phyloP scores from a whole-genome alignment of 2,113 vertebrate genomes.

The Syngnathoides biaculeatus region DNA sequence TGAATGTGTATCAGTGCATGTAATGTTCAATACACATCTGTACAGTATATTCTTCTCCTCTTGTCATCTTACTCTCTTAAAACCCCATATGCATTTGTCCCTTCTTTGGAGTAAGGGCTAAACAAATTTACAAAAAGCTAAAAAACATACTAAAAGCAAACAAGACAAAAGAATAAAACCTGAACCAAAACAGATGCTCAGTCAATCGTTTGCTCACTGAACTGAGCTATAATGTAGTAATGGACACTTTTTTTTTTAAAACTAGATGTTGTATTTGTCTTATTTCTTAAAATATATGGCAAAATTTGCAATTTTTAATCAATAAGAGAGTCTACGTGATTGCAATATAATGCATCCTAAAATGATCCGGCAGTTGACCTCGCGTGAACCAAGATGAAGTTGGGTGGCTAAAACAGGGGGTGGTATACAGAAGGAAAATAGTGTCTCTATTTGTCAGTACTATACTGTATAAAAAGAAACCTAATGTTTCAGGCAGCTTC shows the following conservation, averaged over 20 bases:
- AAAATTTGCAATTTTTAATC: too few species aligned
- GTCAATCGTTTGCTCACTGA: neutral
- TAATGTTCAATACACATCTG: too few species aligned
- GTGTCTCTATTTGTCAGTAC: slow-evolving; percentile 12
- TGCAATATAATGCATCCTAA: neutral
- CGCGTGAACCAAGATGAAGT: neutral
- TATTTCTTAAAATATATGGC: neutral
- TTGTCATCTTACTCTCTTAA: too few species aligned
- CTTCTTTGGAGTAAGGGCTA: too few species aligned
- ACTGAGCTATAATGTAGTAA: neutral
- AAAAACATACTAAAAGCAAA: too few species aligned
- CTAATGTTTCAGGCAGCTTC: slow-evolving; percentile 23
- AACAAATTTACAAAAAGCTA: too few species aligned
- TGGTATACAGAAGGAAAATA: slow-evolving; percentile 2
- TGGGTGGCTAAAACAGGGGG: slow-evolving; percentile 1
- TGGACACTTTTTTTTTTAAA: neutral
- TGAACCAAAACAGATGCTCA: neutral
- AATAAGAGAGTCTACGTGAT: neutral
- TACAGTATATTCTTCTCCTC: too few species aligned
- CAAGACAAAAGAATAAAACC: too few species aligned
- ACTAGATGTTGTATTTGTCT: neutral
- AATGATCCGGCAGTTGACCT: neutral
- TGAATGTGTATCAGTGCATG: neutral
- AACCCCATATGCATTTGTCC: too few species aligned
- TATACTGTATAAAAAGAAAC: slow-evolving; percentile 43